Evolutionary conservation across 2,113 vertebrate species (phyloP).

Genomic region (Leiothrix lutea): DNA sequence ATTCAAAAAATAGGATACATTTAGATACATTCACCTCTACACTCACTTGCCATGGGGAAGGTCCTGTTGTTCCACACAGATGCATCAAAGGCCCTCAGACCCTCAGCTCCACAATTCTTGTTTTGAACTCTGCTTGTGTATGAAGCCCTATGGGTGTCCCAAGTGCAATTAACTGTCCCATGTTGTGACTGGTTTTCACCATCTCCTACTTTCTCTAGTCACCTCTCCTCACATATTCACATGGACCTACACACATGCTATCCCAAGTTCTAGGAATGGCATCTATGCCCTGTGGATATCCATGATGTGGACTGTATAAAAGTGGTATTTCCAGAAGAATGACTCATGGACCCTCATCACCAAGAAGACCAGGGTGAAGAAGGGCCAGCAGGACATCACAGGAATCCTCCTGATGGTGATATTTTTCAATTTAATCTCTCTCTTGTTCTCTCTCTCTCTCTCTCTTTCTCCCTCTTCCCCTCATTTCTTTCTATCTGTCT

Average conservation of each 20-base stretch:
- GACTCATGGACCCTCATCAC: neutral
- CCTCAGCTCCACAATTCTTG: neutral
- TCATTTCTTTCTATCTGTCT: neutral
- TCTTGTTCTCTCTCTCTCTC: accelerated
- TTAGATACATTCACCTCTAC: neutral
- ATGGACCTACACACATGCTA: neutral
- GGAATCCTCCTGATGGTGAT: neutral
- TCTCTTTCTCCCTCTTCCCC: neutral
- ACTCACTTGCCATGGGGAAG: neutral
- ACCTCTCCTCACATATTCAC: neutral
- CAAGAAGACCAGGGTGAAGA: neutral
- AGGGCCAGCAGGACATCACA: accelerated
- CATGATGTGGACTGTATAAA: accelerated
- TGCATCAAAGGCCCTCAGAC: neutral
- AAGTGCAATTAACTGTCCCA: neutral
- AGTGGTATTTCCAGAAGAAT: neutral
- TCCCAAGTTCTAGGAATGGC: neutral
- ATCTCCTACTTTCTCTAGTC: neutral
- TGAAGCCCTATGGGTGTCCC: neutral
- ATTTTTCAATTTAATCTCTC: neutral
- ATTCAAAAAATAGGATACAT: neutral
- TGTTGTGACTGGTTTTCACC: neutral
- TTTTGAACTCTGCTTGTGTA: neutral
- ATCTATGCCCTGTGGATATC: neutral
- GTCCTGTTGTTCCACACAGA: accelerated